These are phyloP conservation scores for Nibea albiflora DNA, from an alignment of 2,113 vertebrate species.

Conservation along the genomic window DNA sequence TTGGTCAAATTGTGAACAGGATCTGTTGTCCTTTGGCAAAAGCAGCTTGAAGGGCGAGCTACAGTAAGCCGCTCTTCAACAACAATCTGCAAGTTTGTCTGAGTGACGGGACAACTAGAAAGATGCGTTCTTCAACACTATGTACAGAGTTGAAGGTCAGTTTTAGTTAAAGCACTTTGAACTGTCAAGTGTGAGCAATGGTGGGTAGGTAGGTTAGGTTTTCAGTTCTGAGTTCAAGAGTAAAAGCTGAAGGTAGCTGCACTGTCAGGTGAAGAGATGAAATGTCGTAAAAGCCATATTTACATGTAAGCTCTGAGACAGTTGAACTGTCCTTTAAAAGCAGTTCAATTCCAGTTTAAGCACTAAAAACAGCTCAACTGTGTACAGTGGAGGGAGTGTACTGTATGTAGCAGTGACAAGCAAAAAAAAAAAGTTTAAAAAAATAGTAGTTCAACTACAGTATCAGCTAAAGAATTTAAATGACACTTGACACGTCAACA, in stretches of 20 bases:
- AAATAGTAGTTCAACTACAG: background rate
- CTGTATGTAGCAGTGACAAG: background rate
- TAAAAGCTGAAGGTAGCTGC: background rate
- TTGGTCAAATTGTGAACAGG: slow-evolving; percentile 28
- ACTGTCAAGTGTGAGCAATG: background rate
- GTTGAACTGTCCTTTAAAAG: background rate
- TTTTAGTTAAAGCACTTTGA: background rate
- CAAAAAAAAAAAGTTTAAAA: background rate
- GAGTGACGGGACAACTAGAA: background rate
- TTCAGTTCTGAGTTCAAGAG: background rate
- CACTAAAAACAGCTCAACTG: background rate
- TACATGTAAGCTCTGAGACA: background rate
- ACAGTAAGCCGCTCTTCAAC: background rate
- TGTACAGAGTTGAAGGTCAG: background rate
- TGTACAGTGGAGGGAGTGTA: background rate
- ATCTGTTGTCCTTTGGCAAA: slow-evolving; percentile 19
- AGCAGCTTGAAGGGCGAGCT: background rate
- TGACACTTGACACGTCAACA: background rate
- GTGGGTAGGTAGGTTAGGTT: too few species aligned
- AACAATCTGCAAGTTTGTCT: background rate
- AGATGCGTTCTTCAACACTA: background rate
- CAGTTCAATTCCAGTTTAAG: background rate
- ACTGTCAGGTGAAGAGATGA: too few species aligned
- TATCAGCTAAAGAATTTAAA: background rate
- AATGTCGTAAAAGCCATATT: background rate